Base-by-base conservation (phyloP, 2,797 vertebrate species). In the Anabas testudineus region DNA sequence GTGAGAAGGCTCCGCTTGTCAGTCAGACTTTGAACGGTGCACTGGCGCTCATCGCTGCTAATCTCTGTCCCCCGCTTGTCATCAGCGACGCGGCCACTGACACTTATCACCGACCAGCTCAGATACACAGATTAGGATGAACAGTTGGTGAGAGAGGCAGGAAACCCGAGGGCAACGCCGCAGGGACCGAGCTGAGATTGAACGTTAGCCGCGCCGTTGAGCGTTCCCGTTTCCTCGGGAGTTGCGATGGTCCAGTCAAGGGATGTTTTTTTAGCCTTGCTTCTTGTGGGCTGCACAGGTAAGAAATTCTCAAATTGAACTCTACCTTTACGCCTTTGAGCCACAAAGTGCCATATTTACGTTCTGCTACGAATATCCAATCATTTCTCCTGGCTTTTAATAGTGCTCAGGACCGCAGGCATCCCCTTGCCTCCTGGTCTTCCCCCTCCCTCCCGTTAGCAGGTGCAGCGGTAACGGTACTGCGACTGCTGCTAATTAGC, bases 21-120 rank as follows among this genome's bases (percentile, higher is more conserved):
- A 92, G 90, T 92, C 90, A 93, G 88, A 90, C 91, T 93, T 93
- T 93, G 90, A 93, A 93, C 90, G 47, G 86, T 39, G 79, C 84
- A 71, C 89, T 91, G 91, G 92, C 92, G 92, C 91, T 90, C 90
- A 89, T 68, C 90, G 63, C 71, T 26, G 77, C 71, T 88, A 81
- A 87, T 87, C 88, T 82, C 69, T 52, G 82, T 36, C 76, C 79
- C 73, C 87, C 58, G 76, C 67, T 37, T 60, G 78, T 73, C 86
- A 63, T 67, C 76, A 56, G 36, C 71, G 56, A 72, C 80, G 58
- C 81, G 43, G 59, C 66, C 2, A 21, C 78, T 76, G 78, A 73
- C 81, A 77, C 65, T 75, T 26, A 63, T 34, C 74, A 66, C 64
- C 82, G 71, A 82, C 69, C 52, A 62, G 78, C 76, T 56, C 51